phyloP scores from a whole-genome alignment of 1,140 invertebrate genomes.

The Homalodisca vitripennis region DNA sequence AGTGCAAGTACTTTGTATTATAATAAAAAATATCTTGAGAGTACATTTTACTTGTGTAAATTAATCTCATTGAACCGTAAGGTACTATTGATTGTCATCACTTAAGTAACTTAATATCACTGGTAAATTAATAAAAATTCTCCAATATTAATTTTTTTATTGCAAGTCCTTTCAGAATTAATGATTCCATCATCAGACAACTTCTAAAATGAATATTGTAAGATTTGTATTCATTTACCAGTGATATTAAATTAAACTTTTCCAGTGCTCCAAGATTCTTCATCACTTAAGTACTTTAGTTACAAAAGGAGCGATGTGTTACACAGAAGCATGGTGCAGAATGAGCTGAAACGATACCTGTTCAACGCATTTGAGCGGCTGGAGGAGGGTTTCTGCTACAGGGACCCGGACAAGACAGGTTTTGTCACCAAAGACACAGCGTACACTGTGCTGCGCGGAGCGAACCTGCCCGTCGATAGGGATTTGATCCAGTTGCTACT shows the following conservation, averaged over 20 bases:
- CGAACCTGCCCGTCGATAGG: slow-evolving; percentile 61
- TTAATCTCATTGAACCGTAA: too few relatives aligned
- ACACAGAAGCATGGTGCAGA: slow-evolving; percentile 62
- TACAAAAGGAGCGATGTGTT: slow-evolving; percentile 9
- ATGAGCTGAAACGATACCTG: slow-evolving; percentile 62
- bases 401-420: slow-evolving; percentile 58
- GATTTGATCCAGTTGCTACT: slow-evolving; percentile 68
- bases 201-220: too few relatives aligned
- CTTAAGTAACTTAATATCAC: too few relatives aligned
- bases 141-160: too few relatives aligned
- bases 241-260: too few relatives aligned
- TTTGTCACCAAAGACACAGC: slow-evolving; percentile 55
- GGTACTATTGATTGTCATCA: too few relatives aligned
- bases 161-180: too few relatives aligned
- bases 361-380: slow-evolving; percentile 68
- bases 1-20: too few relatives aligned
- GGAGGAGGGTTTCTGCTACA: slow-evolving; percentile 61
- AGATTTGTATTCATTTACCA: too few relatives aligned
- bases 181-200: too few relatives aligned
- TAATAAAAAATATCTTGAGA: too few relatives aligned
- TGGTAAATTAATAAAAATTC: background rate
- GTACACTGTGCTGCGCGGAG: slow-evolving; percentile 61
- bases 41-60: too few relatives aligned
- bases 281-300: background rate
- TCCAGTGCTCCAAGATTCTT: background rate